Percentiles rank a stretch among this genome's conserved stretches.
These are phyloP conservation scores for Drosophila miranda DNA, from an alignment of 1,140 invertebrate genomes.

Conservation along the genomic window DNA sequence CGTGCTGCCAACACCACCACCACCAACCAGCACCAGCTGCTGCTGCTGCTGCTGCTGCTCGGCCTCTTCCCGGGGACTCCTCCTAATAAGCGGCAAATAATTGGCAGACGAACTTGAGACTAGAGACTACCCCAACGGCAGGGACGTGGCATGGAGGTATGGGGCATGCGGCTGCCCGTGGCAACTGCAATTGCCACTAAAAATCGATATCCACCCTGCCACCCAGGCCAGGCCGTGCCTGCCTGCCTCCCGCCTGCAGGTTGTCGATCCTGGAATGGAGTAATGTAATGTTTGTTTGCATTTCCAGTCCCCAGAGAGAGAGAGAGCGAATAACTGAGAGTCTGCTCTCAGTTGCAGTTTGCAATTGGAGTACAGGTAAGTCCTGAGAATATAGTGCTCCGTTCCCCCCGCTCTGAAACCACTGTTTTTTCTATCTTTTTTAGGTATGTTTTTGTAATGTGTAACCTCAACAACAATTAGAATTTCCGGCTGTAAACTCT, in stretches of 20 bases:
- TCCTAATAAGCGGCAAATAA: slow-evolving; percentile 78
- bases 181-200: slow-evolving; percentile 67
- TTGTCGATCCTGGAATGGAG: slow-evolving; percentile 69
- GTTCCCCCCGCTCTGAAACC: slow-evolving; percentile 3
- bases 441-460: slow-evolving; percentile 15
- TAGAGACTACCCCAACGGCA: slow-evolving; percentile 77
- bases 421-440: slow-evolving; percentile 18
- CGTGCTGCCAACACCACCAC: slow-evolving; percentile 54
- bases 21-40: slow-evolving; percentile 14
- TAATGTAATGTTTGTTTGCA: slow-evolving; percentile 62
- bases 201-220: slow-evolving; percentile 65
- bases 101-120: slow-evolving; percentile 80
- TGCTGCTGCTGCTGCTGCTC: slow-evolving; percentile 14
- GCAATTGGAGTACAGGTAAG: slow-evolving; percentile 41
- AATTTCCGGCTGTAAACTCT: slow-evolving; percentile 71
- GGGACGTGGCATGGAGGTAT: slow-evolving; percentile 13
- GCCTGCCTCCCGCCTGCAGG: slow-evolving; percentile 44
- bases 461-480: slow-evolving; percentile 63
- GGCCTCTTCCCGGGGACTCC: slow-evolving; percentile 22
- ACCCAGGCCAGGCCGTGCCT: slow-evolving; percentile 23
- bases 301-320: slow-evolving; percentile 27
- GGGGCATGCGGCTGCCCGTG: slow-evolving; percentile 13
- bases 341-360: slow-evolving; percentile 31
- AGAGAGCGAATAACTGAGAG: slow-evolving; percentile 6
- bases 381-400: slow-evolving; percentile 24